Evolutionary conservation across 2,888 invertebrate species (phyloP).

Genomic region (Orchesella flavescens): DNA sequence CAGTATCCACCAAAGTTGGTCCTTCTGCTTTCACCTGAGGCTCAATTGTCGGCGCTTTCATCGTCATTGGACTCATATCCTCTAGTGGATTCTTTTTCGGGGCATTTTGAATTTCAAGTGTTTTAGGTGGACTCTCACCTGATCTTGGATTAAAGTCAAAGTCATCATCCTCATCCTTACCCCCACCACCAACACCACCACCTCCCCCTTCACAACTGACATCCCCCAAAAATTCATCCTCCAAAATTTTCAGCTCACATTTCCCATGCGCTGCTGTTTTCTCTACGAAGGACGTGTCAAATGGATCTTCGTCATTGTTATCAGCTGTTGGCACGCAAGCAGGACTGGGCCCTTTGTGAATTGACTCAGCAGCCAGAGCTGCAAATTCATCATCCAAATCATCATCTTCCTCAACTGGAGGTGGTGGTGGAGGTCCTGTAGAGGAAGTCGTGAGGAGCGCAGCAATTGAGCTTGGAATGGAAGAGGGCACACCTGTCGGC

Average conservation of each 20-base stretch:
- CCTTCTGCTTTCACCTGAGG: slow-evolving; percentile 32
- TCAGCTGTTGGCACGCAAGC: slow-evolving; percentile 73
- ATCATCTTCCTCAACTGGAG: slow-evolving; percentile 75
- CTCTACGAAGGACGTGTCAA: slow-evolving; percentile 75
- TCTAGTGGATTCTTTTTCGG: slow-evolving; percentile 77
- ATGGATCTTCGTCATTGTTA: slow-evolving; percentile 74
- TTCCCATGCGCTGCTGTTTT: slow-evolving; percentile 73
- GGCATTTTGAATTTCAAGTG: slow-evolving; percentile 58
- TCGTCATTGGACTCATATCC: slow-evolving; percentile 62
- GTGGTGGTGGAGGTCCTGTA: slow-evolving; percentile 73
- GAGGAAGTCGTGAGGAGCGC: slow-evolving; percentile 73
- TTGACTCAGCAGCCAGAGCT: slow-evolving; percentile 84
- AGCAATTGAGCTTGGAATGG: slow-evolving; percentile 51
- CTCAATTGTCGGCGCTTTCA: slow-evolving; percentile 64
- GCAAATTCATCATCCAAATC: slow-evolving; percentile 86
- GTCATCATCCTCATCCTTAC: slow-evolving; percentile 71
- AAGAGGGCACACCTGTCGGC: slow-evolving; percentile 20
- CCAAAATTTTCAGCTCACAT: slow-evolving; percentile 78
- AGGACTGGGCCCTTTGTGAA: slow-evolving; percentile 77
- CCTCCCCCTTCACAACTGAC: slow-evolving; percentile 73
- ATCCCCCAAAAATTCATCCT: slow-evolving; percentile 75
- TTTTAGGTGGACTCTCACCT: slow-evolving; percentile 67
- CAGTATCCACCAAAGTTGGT: slow-evolving; percentile 72
- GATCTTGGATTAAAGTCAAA: slow-evolving; percentile 72
- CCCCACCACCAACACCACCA: slow-evolving; percentile 72